Conservation (phyloP, 2,797 vertebrate genomes). For the Manis javanica region DNA sequence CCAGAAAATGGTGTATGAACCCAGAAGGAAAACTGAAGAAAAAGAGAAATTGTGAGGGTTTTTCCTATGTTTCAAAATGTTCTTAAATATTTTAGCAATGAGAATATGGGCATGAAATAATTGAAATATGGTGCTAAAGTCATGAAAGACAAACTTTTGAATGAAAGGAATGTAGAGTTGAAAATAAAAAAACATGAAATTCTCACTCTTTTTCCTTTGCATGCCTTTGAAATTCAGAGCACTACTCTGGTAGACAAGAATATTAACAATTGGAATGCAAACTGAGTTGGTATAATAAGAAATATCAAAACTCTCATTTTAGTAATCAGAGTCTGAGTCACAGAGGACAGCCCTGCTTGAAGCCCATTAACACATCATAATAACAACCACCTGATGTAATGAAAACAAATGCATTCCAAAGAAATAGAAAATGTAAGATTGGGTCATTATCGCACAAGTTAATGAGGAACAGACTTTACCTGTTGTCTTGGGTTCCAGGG, state of each 20-base stretch:
- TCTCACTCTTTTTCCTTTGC: constrained; percentile 22
- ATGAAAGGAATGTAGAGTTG: constrained; percentile 11
- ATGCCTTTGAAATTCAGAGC: constrained; percentile 73
- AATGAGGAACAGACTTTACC: constrained; percentile 75
- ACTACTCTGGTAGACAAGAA: constrained; percentile 65
- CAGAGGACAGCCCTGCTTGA: constrained; percentile 77
- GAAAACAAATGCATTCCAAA: constrained; percentile 82
- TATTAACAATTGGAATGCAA: constrained; percentile 77
- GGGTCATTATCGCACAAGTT: constrained; percentile 71
- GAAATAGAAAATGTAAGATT: constrained; percentile 73
- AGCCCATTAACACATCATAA: constrained; percentile 83
- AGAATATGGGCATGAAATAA: neutral
- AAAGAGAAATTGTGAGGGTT: neutral
- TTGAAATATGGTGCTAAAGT: neutral
- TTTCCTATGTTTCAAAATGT: neutral
- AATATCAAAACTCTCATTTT: constrained; percentile 81
- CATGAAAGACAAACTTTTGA: constrained; percentile 32
- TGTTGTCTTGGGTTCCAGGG: constrained; percentile 66
- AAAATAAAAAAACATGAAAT: constrained; percentile 63
- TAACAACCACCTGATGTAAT: constrained; percentile 82
- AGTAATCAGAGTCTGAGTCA: constrained; percentile 69
- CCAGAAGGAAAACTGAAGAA: neutral
- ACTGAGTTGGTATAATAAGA: constrained; percentile 78
- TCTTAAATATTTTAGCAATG: constrained; percentile 52
- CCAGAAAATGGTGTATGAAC: neutral